These are phyloP conservation scores for Synergus laeviventris DNA, from an alignment of 2,888 invertebrate species.

Conservation along the genomic window DNA sequence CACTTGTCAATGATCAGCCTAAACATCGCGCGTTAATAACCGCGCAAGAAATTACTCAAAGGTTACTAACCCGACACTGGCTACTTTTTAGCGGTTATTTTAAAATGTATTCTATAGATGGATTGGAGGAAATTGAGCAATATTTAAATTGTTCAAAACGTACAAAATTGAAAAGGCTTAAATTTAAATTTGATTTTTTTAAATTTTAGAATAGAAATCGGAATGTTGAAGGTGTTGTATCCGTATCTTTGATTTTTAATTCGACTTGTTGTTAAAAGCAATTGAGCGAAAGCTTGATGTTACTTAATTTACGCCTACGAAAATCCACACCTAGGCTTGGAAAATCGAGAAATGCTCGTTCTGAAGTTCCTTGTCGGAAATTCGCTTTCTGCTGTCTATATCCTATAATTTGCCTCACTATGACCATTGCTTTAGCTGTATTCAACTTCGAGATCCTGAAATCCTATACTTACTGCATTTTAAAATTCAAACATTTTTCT, in stretches of 20 bases:
- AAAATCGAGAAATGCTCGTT: slow-evolving; percentile 22
- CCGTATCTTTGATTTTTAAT: slow-evolving; percentile 1
- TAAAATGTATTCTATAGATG: too few species aligned
- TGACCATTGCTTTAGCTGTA: background rate
- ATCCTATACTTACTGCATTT: background rate
- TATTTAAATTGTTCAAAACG: too few species aligned
- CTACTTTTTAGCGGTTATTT: background rate
- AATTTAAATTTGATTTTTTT: background rate
- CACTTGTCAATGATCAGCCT: slow-evolving; percentile 42
- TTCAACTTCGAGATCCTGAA: background rate
- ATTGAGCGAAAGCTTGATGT: slow-evolving; percentile 30
- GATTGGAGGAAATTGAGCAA: too few species aligned
- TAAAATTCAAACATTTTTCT: background rate
- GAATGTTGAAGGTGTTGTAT: background rate
- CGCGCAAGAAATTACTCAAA: slow-evolving; percentile 38
- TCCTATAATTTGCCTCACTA: background rate
- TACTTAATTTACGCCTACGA: slow-evolving; percentile 34
- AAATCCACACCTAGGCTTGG: slow-evolving; percentile 13
- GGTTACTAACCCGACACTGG: slow-evolving; percentile 50
- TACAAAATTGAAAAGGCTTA: too few species aligned
- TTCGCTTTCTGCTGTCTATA: background rate
- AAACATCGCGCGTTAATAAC: slow-evolving; percentile 54
- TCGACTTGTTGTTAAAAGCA: background rate
- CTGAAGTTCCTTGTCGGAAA: slow-evolving; percentile 15
- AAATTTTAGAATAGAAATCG: background rate